Percentiles rank a stretch among this genome's conserved stretches.
Evolutionary conservation across 2,113 vertebrate genomes (phyloP).

Genomic region (Phyllopteryx taeniolatus): DNA sequence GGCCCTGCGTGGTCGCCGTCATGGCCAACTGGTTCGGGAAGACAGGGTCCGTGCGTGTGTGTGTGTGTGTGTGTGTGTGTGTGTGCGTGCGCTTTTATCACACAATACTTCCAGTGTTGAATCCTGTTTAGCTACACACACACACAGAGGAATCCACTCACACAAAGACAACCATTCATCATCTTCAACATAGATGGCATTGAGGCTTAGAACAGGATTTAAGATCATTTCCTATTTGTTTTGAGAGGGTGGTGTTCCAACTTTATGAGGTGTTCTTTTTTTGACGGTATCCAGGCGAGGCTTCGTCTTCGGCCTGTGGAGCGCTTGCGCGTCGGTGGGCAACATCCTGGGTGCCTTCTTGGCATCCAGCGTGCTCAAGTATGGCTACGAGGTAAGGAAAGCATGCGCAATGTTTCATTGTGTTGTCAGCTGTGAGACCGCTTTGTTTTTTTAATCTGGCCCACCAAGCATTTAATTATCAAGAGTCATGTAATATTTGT

Average conservation of each 20-base stretch:
- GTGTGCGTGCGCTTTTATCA: background rate
- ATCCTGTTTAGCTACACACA: background rate
- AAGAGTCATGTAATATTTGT: too few relatives aligned
- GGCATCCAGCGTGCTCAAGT: conserved; percentile 89
- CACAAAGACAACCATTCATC: conserved; percentile 39
- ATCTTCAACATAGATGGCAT: conserved; percentile 24
- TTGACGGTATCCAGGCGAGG: conserved; percentile 77
- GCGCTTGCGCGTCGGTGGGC: conserved; percentile 93
- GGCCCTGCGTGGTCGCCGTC: conserved; percentile 95
- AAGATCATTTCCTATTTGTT: conserved; percentile 6
- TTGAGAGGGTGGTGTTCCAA: background rate
- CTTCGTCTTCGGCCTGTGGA: conserved; percentile 95
- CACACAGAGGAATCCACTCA: background rate
- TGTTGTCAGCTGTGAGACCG: too few relatives aligned
- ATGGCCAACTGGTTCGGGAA: conserved; percentile 99
- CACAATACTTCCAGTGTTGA: background rate
- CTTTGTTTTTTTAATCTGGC: too few relatives aligned
- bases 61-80: background rate
- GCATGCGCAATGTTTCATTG: background rate
- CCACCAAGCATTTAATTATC: too few relatives aligned
- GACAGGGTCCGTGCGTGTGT: conserved; percentile 77
- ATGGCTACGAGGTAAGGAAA: conserved; percentile 87
- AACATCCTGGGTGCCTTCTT: conserved; percentile 95
- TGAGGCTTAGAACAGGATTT: conserved; percentile 11
- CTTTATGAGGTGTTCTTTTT: background rate